Conservation (phyloP, 2,113 vertebrate genomes). For the Platanista minor region DNA sequence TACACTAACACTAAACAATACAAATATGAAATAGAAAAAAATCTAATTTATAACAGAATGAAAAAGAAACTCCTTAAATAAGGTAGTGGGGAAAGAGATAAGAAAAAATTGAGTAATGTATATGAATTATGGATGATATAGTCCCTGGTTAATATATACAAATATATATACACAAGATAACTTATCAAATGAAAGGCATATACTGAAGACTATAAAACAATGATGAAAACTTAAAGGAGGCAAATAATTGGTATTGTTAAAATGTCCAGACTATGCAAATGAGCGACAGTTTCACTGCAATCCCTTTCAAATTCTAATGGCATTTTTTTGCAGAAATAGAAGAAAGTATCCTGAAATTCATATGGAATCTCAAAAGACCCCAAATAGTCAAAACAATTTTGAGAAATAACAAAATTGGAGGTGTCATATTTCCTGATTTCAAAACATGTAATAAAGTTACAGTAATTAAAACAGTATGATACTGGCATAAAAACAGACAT, state of each 20-base stretch:
- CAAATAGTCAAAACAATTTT: not conserved
- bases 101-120: not conserved
- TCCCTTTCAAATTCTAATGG: not conserved
- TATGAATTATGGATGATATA: not conserved
- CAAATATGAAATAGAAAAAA: not conserved
- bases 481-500: not conserved
- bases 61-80: not conserved
- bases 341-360: not conserved
- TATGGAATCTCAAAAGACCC: not conserved
- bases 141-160: not conserved
- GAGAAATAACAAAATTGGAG: not conserved
- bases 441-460: not conserved
- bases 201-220: not conserved
- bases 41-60: not conserved
- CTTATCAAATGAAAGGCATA: not conserved
- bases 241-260: not conserved
- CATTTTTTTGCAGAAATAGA: not conserved
- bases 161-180: not conserved
- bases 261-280: not conserved
- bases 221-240: not conserved
- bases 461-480: not conserved
- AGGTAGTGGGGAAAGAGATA: not conserved
- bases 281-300: not conserved
- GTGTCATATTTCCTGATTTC: not conserved
- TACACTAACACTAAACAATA: not conserved